These are phyloP conservation scores for Junonia oenone DNA, from an alignment of 2,888 invertebrate species.

Conservation along the genomic window DNA sequence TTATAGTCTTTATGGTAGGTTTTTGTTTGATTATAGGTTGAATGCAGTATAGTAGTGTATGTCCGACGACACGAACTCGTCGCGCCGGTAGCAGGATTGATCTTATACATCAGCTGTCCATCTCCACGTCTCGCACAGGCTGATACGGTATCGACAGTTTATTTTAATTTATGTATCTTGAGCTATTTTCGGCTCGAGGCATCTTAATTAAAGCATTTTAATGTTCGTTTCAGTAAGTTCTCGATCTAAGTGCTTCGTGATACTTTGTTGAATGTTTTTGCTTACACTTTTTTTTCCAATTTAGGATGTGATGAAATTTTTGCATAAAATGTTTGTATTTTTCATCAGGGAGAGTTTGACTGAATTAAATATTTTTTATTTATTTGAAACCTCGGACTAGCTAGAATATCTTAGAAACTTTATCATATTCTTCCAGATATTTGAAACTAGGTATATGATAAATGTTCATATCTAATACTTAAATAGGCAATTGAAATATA, in stretches of 20 bases:
- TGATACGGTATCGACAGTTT: slow-evolving; percentile 32
- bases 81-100: slow-evolving; percentile 59
- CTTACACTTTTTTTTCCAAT: neutral
- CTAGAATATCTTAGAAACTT: no score
- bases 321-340: no score
- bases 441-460: no score
- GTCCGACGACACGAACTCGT: slow-evolving; percentile 47
- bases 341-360: no score
- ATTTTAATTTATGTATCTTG: slow-evolving; percentile 20
- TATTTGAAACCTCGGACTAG: no score
- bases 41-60: slow-evolving; percentile 2
- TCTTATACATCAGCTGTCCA: slow-evolving; percentile 71
- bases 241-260: neutral
- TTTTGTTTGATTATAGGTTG: neutral
- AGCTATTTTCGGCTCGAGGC: slow-evolving; percentile 14
- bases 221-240: neutral
- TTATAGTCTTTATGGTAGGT: neutral
- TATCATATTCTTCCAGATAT: no score
- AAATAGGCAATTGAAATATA: no score
- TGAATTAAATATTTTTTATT: no score
- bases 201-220: slow-evolving; percentile 13
- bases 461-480: no score
- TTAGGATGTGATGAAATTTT: no score
- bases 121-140: slow-evolving; percentile 46
- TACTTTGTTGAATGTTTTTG: neutral